These are phyloP conservation scores for Indicator indicator DNA, from an alignment of 2,113 vertebrate species.

Conservation along the genomic window DNA sequence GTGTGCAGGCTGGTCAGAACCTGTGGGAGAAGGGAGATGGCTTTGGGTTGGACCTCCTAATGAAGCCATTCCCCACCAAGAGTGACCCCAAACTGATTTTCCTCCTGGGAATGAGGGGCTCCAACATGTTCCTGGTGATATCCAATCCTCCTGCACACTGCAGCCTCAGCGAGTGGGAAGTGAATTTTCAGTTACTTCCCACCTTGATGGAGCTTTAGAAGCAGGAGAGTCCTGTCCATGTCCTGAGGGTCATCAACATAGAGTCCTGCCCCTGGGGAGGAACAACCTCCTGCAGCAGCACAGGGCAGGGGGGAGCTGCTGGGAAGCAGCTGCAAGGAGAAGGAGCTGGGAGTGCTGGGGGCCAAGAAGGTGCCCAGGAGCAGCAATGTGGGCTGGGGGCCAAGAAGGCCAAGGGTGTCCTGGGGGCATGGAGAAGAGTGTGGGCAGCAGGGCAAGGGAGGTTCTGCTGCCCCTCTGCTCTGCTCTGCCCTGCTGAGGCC, in stretches of 20 bases:
- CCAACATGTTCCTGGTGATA: fast-evolving
- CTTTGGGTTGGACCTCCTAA: neutral
- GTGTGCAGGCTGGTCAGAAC: neutral
- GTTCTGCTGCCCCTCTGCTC: no score
- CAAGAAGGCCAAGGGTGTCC: no score
- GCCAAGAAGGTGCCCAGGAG: no score
- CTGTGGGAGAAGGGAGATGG: fast-evolving
- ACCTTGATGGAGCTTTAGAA: fast-evolving
- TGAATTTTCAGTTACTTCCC: neutral
- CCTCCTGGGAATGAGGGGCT: neutral
- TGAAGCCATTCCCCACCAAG: neutral
- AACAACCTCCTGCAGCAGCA: no score
- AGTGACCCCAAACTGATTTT: neutral
- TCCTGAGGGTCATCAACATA: neutral
- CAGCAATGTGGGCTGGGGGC: no score
- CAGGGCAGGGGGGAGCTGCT: no score
- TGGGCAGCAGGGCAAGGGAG: no score
- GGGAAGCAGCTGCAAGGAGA: no score
- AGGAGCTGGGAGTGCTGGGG: no score
- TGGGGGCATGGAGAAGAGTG: no score
- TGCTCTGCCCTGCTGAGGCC: no score
- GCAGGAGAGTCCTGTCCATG: neutral
- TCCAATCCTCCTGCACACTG: neutral
- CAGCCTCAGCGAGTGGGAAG: neutral
- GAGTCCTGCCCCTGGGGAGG: no score